Evolutionary conservation across 2,797 vertebrate species (phyloP), one percentile per base, ranked within the genome.

Genomic region (Macroramphosus scolopax): DNA sequence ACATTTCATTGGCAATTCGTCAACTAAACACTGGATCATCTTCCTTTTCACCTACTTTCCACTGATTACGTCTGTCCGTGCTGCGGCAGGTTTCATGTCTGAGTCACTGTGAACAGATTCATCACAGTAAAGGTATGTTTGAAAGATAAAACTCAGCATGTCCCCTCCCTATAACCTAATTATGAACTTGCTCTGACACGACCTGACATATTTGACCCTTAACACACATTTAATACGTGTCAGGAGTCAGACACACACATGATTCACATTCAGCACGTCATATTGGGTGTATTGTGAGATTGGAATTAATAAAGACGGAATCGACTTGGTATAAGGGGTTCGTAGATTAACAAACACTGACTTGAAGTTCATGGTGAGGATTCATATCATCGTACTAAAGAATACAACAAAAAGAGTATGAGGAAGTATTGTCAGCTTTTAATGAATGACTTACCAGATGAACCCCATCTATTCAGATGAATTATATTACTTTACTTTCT

Each of bases 51-150:
- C 38, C 37, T 37, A 37, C 43, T 72, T 71, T 56, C 33, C 32
- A n/a, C n/a, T n/a, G n/a, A n/a, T n/a, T n/a, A n/a, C n/a, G n/a
- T n/a, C n/a, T 18, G 45, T 34, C 69, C 71, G 34, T 56, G 77
- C 8, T 3, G 1, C 8, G 12, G 51, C 62, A 49, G 44, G 63
- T 61, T 24, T 2, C 17, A 39, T 28, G 35, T 15, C 12, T 79
- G 82, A 79, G 18, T 77, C 80, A 69, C 44, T 2, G 5, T 43
- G 31, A n/a, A 26, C 45, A 47, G 46, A 52, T n/a, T 20, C 22
- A 16, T 0, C 25, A 33, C 12, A 30, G 2, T 15, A 16, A 39
- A 56, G 28, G 7, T 5, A 16, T 32, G 13, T 7, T 2, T 15
- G 7, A 22, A 20, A 18, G 25, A 1, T 13, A 5, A 26, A 25